Evolutionary conservation across 2,888 invertebrate species (phyloP), one percentile per base, ranked within the genome.

Genomic region (Drosophila emarginata): DNA sequence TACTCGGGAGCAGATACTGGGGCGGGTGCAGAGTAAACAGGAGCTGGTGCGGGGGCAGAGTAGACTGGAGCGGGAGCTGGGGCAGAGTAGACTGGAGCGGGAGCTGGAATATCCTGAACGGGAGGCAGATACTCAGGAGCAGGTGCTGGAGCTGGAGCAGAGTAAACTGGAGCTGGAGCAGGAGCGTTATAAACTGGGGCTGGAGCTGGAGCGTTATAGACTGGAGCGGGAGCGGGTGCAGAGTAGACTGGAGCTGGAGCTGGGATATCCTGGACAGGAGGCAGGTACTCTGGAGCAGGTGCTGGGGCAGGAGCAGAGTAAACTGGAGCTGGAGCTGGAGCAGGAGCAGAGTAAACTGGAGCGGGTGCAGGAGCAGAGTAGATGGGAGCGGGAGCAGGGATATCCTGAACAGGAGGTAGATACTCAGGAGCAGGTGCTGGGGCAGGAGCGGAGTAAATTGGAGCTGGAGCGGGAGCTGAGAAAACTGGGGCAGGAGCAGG

Each of bases 341-440:
- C 77, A 0, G 78, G 78, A 0, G 78, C 80, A 0, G 81, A 68
- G 69, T 62, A 69, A 1, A 68, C 67, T 15, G 72, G 72, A 59
- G 65, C 77, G 0, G 77, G 76, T 0, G 77, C 74, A 0, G 75
- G 74, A 0, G 76, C 76, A 0, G 76, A 0, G 64, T 67, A 67
- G 0, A 54, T 76, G 7, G 75, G 75, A 57, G 62, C 67, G 0
- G 75, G 74, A 0, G 72, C 75, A 1, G 75, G 67, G 1, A 26
- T 26, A 26, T 26, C 26, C 26, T 26, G 26, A 26, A 26, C 26
- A 26, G 26, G 26, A 26, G 26, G 80, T 71, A 40, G 74, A 45
- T 77, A 81, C 11, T 66, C 76, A 1, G 77, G 72, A 11, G 77
- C 73, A 6, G 77, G 76, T 4, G 74, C 73, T 12, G 77, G 72